Conservation (phyloP, 2,113 vertebrate genomes). For the Tichodroma muraria region DNA sequence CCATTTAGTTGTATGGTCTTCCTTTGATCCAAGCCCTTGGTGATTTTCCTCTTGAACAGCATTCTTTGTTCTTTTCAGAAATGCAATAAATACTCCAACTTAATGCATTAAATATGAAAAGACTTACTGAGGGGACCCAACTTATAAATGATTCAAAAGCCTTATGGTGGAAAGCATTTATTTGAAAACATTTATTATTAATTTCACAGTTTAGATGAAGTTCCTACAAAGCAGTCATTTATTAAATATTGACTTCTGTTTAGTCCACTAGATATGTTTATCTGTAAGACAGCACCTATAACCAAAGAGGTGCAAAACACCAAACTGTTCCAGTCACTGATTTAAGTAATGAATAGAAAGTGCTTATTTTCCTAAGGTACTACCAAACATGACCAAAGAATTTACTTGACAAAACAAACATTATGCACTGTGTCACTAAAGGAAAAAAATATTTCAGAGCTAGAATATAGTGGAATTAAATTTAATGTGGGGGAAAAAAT, state of each 20-base stretch:
- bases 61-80: slow-evolving; percentile 54
- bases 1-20: not conserved
- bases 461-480: not conserved
- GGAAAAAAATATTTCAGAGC: slow-evolving; percentile 4
- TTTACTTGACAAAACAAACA: not conserved
- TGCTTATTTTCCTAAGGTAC: not conserved
- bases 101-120: slow-evolving; percentile 72
- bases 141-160: slow-evolving; percentile 68
- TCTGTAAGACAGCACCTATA: not conserved
- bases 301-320: not conserved
- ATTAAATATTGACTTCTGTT: slow-evolving; percentile 55
- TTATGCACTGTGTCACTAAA: not conserved
- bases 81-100: slow-evolving; percentile 43
- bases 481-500: not conserved
- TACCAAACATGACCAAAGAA: not conserved
- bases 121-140: slow-evolving; percentile 35
- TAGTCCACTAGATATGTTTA: slow-evolving; percentile 1
- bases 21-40: not conserved
- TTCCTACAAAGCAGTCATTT: slow-evolving; percentile 58
- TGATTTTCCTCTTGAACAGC: not conserved
- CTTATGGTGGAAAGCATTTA: slow-evolving; percentile 52
- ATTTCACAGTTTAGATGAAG: slow-evolving; percentile 53
- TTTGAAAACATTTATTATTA: slow-evolving; percentile 70
- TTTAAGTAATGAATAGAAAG: not conserved
- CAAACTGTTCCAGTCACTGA: not conserved